Evolutionary conservation across 1,140 invertebrate species (phyloP).

Genomic region (Solenopsis invicta): DNA sequence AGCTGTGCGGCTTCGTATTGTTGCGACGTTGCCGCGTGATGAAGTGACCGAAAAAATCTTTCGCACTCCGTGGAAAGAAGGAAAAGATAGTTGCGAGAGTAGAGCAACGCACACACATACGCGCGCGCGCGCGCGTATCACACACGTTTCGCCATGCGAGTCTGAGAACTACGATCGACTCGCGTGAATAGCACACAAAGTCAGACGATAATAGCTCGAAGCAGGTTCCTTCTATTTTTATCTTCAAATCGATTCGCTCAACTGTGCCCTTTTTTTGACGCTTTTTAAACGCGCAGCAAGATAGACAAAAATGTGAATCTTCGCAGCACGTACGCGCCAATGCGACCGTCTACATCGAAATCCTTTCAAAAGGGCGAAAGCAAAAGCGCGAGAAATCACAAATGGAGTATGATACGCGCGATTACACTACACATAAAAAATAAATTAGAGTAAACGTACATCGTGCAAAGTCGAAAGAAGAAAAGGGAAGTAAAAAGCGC

Average conservation of each 20-base stretch:
- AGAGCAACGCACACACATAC: slow-evolving; percentile 1
- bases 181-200: slow-evolving; percentile 21
- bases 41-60: slow-evolving; percentile 71
- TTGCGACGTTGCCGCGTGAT: slow-evolving; percentile 67
- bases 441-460: not conserved
- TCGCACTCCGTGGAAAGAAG: slow-evolving; percentile 37
- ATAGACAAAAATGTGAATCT: slow-evolving; percentile 23
- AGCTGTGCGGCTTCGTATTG: slow-evolving; percentile 69
- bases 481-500: not conserved
- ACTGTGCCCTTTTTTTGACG: slow-evolving; percentile 7
- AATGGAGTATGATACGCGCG: not conserved
- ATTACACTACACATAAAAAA: not conserved
- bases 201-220: slow-evolving; percentile 49
- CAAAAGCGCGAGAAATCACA: not conserved
- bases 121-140: not conserved
- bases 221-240: slow-evolving; percentile 55
- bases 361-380: not conserved
- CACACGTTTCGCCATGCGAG: slow-evolving; percentile 32
- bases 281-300: slow-evolving; percentile 28
- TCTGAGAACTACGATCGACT: slow-evolving; percentile 28
- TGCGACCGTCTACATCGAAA: not conserved
- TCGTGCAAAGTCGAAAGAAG: not conserved
- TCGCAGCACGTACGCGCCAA: not conserved
- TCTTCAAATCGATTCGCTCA: slow-evolving; percentile 58
- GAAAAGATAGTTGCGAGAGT: slow-evolving; percentile 45